phyloP scores from a whole-genome alignment of 2,113 vertebrate species.

The Bolborhynchus lineola region DNA sequence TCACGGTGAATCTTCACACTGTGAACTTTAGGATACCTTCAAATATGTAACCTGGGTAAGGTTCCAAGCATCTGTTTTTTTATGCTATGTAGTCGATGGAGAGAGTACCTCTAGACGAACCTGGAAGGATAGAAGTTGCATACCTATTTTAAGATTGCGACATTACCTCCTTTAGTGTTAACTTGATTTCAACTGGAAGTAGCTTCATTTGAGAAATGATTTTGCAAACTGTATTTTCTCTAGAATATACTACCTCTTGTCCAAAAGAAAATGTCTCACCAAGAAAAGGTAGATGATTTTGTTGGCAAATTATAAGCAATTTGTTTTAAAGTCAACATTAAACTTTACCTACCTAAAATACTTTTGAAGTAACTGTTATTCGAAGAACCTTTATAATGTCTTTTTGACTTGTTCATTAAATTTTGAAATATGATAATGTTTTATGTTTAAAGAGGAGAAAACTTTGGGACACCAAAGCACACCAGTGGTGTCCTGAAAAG shows the following conservation, averaged over 20 bases:
- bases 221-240: not conserved
- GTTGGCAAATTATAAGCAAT: not conserved
- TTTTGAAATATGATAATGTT: slow-evolving; percentile 36
- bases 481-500: slow-evolving; percentile 6
- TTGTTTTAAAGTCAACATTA: not conserved
- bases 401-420: slow-evolving; percentile 19
- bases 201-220: not conserved
- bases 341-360: not conserved
- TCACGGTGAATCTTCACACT: not conserved
- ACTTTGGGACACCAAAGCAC: not conserved
- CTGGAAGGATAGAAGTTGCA: not conserved
- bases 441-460: slow-evolving; percentile 24
- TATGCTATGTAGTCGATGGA: not conserved
- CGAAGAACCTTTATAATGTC: not conserved
- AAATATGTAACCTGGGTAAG: not conserved
- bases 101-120: not conserved
- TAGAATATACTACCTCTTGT: not conserved
- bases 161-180: not conserved
- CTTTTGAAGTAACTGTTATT: slow-evolving; percentile 6
- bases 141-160: not conserved
- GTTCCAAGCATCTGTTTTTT: not conserved
- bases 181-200: not conserved
- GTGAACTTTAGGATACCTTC: not conserved
- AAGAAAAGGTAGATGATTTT: not conserved
- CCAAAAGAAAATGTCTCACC: not conserved